Evolutionary conservation across 2,888 invertebrate species (phyloP).

Genomic region (Melangyna quadrimaculata): DNA sequence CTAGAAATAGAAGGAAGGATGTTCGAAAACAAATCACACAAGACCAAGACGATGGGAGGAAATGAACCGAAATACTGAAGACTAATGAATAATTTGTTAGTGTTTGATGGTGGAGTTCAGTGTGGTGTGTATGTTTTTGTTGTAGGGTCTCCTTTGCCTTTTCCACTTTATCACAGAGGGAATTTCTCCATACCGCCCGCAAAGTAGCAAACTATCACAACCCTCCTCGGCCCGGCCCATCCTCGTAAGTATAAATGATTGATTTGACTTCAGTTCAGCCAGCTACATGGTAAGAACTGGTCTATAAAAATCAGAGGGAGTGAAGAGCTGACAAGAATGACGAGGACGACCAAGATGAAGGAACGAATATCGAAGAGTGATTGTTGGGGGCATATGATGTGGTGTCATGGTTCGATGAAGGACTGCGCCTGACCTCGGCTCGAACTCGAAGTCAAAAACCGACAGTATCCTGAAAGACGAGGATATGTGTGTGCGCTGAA

Average conservation of each 20-base stretch:
- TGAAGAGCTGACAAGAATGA: constrained; percentile 2
- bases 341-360: constrained; percentile 13
- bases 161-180: constrained; percentile 22
- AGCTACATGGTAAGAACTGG: neutral
- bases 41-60: constrained; percentile 40
- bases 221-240: constrained; percentile 1
- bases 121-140: constrained; percentile 2
- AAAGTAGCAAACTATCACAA: constrained; percentile 34
- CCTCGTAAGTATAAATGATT: constrained; percentile 65
- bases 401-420: constrained; percentile 54
- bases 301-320: constrained; percentile 35
- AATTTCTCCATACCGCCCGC: neutral
- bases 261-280: constrained; percentile 51
- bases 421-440: constrained; percentile 7
- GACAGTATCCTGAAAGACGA: neutral
- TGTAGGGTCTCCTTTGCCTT: neutral
- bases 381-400: constrained; percentile 59
- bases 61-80: constrained; percentile 70
- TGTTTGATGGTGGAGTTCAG: constrained; percentile 16
- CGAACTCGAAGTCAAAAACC: neutral
- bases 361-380: constrained; percentile 36
- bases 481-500: constrained; percentile 56
- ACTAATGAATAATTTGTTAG: constrained; percentile 71
- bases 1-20: constrained; percentile 44
- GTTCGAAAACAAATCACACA: constrained; percentile 39